These are phyloP conservation scores for Ursus arctos DNA, from an alignment of 2,113 vertebrate genomes.

Conservation along the genomic window DNA sequence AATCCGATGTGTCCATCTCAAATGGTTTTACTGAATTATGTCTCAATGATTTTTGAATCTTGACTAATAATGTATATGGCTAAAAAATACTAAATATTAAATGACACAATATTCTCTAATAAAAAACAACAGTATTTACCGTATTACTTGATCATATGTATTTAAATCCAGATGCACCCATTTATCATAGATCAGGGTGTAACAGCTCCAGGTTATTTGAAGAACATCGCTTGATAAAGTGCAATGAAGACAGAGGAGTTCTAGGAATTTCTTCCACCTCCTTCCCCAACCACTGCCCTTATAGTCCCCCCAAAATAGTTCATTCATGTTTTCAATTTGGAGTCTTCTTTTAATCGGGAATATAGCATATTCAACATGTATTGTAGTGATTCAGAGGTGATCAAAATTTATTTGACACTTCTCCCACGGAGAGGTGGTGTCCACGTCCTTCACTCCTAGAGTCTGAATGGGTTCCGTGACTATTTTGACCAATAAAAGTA, in stretches of 20 bases:
- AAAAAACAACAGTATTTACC: background rate
- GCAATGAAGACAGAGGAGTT: background rate
- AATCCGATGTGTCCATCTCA: background rate
- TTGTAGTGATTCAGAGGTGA: background rate
- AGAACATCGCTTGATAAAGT: background rate
- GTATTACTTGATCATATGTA: background rate
- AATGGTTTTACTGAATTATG: background rate
- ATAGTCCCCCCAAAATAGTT: background rate
- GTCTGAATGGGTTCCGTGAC: background rate
- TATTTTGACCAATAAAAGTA: background rate
- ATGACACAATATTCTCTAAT: background rate
- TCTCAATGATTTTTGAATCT: background rate
- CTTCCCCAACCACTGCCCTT: background rate
- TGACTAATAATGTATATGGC: background rate
- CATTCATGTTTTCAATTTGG: background rate
- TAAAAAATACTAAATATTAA: background rate
- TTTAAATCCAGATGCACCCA: background rate
- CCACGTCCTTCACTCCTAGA: background rate
- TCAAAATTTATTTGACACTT: background rate
- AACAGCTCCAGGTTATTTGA: conserved; percentile 6
- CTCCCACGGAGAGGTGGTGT: background rate
- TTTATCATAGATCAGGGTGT: background rate
- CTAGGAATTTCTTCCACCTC: background rate
- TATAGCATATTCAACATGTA: background rate
- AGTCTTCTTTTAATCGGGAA: background rate